phyloP scores from a whole-genome alignment of 2,113 vertebrate species.

The Clarias batrachus region DNA sequence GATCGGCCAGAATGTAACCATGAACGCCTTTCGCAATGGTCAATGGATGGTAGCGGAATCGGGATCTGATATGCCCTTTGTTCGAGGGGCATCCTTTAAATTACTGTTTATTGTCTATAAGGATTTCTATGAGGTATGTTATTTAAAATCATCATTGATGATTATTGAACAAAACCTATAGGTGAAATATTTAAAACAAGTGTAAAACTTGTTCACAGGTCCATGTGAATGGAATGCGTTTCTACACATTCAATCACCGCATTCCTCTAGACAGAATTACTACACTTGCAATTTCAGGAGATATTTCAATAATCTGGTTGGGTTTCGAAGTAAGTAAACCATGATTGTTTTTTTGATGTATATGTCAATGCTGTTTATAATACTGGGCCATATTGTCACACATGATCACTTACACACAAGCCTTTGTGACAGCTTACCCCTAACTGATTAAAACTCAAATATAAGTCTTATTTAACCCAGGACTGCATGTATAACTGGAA shows the following conservation, averaged over 20 bases:
- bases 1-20: background rate
- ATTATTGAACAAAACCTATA: background rate
- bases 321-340: constrained; percentile 16
- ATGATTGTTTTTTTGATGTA: background rate
- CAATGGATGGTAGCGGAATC: background rate
- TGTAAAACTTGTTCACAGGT: background rate
- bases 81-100: constrained; percentile 11
- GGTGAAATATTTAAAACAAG: background rate
- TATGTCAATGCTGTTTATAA: background rate
- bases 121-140: constrained; percentile 21
- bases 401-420: background rate
- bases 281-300: background rate
- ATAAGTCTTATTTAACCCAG: background rate
- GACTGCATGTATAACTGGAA: background rate
- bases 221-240: background rate
- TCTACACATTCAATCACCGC: constrained; percentile 20
- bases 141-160: background rate
- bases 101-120: constrained; percentile 8
- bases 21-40: constrained; percentile 21
- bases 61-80: background rate
- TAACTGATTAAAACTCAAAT: background rate
- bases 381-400: background rate
- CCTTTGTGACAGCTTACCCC: background rate
- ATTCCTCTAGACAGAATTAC: constrained; percentile 15
- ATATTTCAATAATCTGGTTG: background rate